Evolutionary conservation across 2,888 invertebrate species (phyloP).

Genomic region (Metalampra italica): DNA sequence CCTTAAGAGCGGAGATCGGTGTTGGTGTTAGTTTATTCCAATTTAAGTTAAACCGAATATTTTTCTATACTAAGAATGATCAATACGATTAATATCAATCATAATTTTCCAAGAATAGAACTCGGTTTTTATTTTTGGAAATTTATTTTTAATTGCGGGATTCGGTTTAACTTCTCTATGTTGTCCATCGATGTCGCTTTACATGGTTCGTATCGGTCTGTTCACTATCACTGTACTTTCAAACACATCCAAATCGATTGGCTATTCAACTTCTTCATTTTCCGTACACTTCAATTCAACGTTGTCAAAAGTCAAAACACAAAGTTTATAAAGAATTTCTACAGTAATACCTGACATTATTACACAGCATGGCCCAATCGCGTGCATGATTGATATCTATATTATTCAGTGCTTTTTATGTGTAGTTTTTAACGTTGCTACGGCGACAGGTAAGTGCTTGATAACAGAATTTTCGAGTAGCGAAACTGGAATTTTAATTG

Average conservation of each 20-base stretch:
- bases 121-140: slow-evolving; percentile 5
- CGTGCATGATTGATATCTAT: slow-evolving; percentile 67
- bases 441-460: slow-evolving; percentile 38
- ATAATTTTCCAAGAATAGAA: background rate
- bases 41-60: slow-evolving; percentile 48
- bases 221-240: slow-evolving; percentile 60
- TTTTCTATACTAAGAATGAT: background rate
- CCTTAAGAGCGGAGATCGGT: slow-evolving; percentile 67
- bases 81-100: background rate
- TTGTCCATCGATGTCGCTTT: slow-evolving; percentile 77
- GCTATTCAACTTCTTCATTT: slow-evolving; percentile 44
- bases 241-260: slow-evolving; percentile 57
- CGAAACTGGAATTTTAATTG: no score
- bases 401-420: slow-evolving; percentile 68
- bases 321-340: slow-evolving; percentile 23
- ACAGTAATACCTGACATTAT: slow-evolving; percentile 44
- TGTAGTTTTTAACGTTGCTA: slow-evolving; percentile 52
- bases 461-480: slow-evolving; percentile 18
- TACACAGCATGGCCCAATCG: slow-evolving; percentile 69
- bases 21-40: slow-evolving; percentile 67
- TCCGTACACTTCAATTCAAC: slow-evolving; percentile 50
- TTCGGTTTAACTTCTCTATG: slow-evolving; percentile 69
- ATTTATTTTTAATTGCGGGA: slow-evolving; percentile 15
- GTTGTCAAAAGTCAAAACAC: slow-evolving; percentile 47
- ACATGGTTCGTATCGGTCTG: slow-evolving; percentile 72